Evolutionary conservation across 2,797 vertebrate species (phyloP).

Genomic region (Spea hammondii): DNA sequence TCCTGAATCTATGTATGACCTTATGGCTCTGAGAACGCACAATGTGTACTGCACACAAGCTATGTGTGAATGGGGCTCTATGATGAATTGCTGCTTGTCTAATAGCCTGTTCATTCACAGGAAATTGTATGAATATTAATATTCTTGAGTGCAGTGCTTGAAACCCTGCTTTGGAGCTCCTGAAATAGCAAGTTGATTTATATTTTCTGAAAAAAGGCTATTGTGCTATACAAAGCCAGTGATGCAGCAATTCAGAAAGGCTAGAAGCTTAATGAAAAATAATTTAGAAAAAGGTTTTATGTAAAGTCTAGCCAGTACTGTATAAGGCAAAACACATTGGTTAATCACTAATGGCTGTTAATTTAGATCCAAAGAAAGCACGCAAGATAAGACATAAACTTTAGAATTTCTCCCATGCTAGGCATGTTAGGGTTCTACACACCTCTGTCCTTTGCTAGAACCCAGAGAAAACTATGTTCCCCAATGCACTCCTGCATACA

Average conservation of each 20-base stretch:
- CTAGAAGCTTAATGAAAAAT: too few species aligned
- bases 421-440: too few species aligned
- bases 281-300: too few species aligned
- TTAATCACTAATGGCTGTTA: too few species aligned
- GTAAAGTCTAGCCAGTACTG: too few species aligned
- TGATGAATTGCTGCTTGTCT: constrained; percentile 3
- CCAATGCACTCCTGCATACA: too few species aligned
- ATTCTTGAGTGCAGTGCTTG: background rate
- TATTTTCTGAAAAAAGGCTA: background rate
- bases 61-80: background rate
- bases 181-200: background rate
- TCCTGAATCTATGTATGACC: constrained; percentile 3
- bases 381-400: too few species aligned
- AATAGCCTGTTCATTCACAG: constrained; percentile 4
- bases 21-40: background rate
- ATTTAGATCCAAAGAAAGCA: too few species aligned
- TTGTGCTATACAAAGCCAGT: background rate
- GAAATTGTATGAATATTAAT: constrained; percentile 10
- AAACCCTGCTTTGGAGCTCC: background rate
- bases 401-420: too few species aligned
- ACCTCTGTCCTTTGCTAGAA: too few species aligned
- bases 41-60: background rate
- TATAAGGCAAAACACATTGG: too few species aligned
- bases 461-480: too few species aligned
- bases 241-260: background rate